Base-by-base conservation (phyloP, 2,797 vertebrate genomes). In the Gallinago solitaria region DNA sequence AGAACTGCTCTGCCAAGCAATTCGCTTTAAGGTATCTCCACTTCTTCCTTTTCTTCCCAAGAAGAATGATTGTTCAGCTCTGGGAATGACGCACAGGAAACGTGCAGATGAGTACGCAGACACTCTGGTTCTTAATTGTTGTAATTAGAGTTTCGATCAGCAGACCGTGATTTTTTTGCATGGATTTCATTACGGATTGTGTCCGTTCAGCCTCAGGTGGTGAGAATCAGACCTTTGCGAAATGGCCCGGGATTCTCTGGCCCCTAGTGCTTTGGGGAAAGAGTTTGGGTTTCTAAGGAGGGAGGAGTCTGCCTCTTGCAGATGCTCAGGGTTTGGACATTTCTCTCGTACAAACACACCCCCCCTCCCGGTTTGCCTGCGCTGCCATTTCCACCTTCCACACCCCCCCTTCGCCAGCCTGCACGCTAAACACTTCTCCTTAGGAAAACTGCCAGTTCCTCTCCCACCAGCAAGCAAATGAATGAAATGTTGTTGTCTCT, bases 401-500 rank as follows among this genome's bases (percentile, higher is more conserved):
- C 43, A 2, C 76, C 33, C 84, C 41, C 83, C 94, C 91, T 59
- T 59, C 48, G 2, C 20, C n/a, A 41, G 61, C 79, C 59, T 51
- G 79, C 61, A 47, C 61, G 63, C 87, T 73, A 94, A 95, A 95
- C 87, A 92, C 89, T 78, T 85, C 89, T 87, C 61, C 41, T 7
- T 47, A 76, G 78, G 69, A 61, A 95, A 95, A 35, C 78, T 93
- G 83, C 64, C 96, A 89, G 75, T 89, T 96, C 85, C 89, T 68
- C 76, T 90, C 71, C 71, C 30, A 33, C 53, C 75, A 80, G 59
- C 85, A 57, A 91, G 89, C 50, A 69, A 85, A 83, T 85, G 82
- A 94, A 95, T 93, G 92, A 96, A 94, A 82, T 60, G 68, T 53
- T 93, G 57, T 86, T 93, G 47, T 89, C 67, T 67, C 35, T 59